These are phyloP conservation scores for Characodon lateralis DNA, from an alignment of 2,797 vertebrate genomes.

Conservation along the genomic window DNA sequence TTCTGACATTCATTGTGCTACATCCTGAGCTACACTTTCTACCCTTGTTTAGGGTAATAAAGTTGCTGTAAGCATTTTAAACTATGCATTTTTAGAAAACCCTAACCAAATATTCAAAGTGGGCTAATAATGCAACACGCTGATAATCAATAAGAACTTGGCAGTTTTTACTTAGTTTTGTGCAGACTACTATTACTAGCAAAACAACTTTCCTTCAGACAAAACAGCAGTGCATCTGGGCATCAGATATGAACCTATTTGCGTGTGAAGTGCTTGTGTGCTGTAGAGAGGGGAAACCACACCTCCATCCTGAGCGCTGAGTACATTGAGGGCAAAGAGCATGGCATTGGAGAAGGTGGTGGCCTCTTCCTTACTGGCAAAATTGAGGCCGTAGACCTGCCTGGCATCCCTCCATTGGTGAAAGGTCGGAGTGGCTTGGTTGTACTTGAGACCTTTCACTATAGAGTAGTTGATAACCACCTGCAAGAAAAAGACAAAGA, in stretches of 20 bases:
- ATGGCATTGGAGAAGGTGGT: constrained; percentile 97
- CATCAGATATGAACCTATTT: not conserved
- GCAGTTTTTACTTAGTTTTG: not conserved
- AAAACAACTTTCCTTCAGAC: not conserved
- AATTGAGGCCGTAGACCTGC: constrained; percentile 97
- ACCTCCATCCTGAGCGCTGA: constrained; percentile 97
- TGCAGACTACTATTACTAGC: not conserved
- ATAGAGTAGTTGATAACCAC: constrained; percentile 99
- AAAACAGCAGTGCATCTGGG: not conserved
- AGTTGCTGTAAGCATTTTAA: not conserved
- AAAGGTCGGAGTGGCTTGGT: constrained; percentile 97
- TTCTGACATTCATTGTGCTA: too few relatives aligned
- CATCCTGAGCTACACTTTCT: not conserved
- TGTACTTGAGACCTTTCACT: constrained; percentile 98
- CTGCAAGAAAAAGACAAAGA: constrained; percentile 61
- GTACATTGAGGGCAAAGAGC: constrained; percentile 94
- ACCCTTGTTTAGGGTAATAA: not conserved
- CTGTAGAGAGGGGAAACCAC: constrained; percentile 1
- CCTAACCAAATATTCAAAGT: not conserved
- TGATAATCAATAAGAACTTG: not conserved
- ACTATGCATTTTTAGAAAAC: not conserved
- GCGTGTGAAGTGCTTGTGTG: not conserved
- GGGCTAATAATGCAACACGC: not conserved
- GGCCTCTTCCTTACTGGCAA: constrained; percentile 97
- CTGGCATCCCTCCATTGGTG: constrained; percentile 97